A percentile compares a stretch with the other conserved stretches of the same genome.
phyloP scores from a whole-genome alignment of 2,113 vertebrate species.

The human (Homo sapiens) region GRCh38 chr6:30063001-30063500 shows the following conservation, averaged over 20 bases:
- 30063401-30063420: not conserved
- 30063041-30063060: not conserved
- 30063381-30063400: constrained; percentile 21
- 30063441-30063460: not conserved
- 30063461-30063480: not conserved
- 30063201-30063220: not conserved
- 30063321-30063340: not conserved
- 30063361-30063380: not conserved
- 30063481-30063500: constrained; percentile 9
- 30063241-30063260: not conserved
- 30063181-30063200: not conserved
- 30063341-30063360: not conserved
- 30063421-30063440: not conserved
- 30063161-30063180: not conserved
- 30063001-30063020: not conserved
- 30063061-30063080: not conserved
- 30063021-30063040: not conserved
- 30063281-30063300: not conserved
- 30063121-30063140: constrained; percentile 23
- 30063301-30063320: not conserved
- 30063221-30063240: not conserved
- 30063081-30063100: not conserved
- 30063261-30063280: not conserved
- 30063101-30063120: not conserved
- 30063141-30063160: not conserved